Evolutionary conservation across 2,888 invertebrate species (phyloP).

Genomic region (Antitype chi): DNA sequence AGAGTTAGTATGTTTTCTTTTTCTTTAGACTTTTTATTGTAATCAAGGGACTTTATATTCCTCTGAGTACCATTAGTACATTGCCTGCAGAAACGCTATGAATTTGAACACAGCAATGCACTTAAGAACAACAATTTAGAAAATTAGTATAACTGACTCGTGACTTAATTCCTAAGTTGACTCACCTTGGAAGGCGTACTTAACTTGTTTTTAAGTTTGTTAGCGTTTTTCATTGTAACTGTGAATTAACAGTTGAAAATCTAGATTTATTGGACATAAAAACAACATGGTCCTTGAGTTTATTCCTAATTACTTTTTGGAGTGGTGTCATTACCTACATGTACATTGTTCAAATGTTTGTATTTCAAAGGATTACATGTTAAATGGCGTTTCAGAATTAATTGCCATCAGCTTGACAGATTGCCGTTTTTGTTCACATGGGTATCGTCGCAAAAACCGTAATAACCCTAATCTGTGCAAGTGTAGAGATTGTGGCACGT

Average conservation of each 20-base stretch:
- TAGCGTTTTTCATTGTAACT: background rate
- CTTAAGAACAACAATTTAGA: constrained; percentile 36
- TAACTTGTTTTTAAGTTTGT: background rate
- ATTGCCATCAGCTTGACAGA: constrained; percentile 47
- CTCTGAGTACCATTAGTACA: background rate
- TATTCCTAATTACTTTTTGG: constrained; percentile 18
- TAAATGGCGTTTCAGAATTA: constrained; percentile 30
- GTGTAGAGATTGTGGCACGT: too few species aligned
- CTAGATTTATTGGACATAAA: constrained; percentile 6
- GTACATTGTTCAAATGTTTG: constrained; percentile 40
- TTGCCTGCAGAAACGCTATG: constrained; percentile 34
- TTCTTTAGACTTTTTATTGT: background rate
- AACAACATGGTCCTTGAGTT: background rate
- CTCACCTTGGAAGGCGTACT: background rate
- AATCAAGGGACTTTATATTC: constrained; percentile 3
- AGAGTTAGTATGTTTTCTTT: background rate
- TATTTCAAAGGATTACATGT: constrained; percentile 33
- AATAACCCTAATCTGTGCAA: background rate
- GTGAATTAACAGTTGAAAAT: background rate
- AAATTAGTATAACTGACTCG: constrained; percentile 21
- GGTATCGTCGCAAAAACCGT: constrained; percentile 18
- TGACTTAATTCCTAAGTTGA: constrained; percentile 36
- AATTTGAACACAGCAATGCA: constrained; percentile 46
- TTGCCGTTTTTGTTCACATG: constrained; percentile 28
- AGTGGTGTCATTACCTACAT: constrained; percentile 19